These are phyloP conservation scores for Platysternon megacephalum DNA, from an alignment of 2,113 vertebrate genomes.

Conservation along the genomic window DNA sequence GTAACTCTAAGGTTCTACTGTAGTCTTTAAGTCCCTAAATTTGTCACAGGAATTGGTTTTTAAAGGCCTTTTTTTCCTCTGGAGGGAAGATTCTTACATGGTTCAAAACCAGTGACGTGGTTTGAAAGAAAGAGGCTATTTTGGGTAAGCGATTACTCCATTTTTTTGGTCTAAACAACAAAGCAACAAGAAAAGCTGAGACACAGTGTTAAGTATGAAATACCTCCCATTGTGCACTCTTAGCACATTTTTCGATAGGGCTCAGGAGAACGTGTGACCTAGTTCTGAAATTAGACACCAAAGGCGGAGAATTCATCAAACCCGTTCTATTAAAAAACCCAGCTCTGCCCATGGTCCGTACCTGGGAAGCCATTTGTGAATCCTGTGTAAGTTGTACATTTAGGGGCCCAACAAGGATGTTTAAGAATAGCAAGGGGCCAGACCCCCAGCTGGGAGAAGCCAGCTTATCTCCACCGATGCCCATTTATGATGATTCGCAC, in stretches of 20 bases:
- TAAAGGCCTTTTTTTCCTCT: background rate
- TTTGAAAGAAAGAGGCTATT: background rate
- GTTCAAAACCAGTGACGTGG: fast-evolving
- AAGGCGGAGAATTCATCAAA: fast-evolving
- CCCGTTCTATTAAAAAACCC: background rate
- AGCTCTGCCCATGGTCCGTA: background rate
- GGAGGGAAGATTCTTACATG: fast-evolving
- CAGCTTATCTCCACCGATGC: background rate
- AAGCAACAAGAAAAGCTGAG: background rate
- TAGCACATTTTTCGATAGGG: constrained; percentile 8
- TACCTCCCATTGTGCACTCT: background rate
- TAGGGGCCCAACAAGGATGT: background rate
- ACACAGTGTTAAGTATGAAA: background rate
- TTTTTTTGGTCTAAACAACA: constrained; percentile 25
- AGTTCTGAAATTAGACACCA: background rate
- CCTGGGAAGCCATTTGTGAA: background rate
- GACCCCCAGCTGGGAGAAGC: background rate
- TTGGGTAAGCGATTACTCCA: background rate
- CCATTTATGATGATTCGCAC: background rate
- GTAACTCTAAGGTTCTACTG: no score
- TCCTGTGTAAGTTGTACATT: background rate
- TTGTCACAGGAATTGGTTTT: no score
- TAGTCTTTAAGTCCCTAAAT: no score
- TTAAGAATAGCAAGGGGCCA: background rate
- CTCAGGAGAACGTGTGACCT: background rate